Percentiles rank a stretch among this genome's conserved stretches.
These are phyloP conservation scores for Drosophila lacertosa DNA, from an alignment of 1,140 invertebrate species.

Conservation along the genomic window DNA sequence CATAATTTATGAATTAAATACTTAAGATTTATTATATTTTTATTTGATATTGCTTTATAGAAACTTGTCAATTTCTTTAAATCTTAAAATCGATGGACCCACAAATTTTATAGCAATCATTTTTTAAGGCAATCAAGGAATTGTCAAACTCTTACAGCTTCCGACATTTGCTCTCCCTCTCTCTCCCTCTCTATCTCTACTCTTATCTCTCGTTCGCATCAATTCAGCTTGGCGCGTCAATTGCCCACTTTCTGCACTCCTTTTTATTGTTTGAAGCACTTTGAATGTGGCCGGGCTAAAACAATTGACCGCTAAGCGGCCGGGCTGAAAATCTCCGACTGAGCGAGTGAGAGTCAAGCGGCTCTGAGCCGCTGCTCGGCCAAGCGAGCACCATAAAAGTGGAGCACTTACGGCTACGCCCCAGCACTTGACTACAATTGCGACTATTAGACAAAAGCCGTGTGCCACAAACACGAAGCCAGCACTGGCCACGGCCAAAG, in stretches of 20 bases:
- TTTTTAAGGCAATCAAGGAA: too few relatives aligned
- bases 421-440: constrained; percentile 55
- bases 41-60: too few relatives aligned
- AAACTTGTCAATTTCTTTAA: too few relatives aligned
- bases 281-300: constrained; percentile 23
- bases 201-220: neutral
- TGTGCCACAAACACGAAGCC: constrained; percentile 20
- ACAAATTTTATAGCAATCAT: too few relatives aligned
- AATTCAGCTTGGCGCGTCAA: neutral
- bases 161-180: neutral
- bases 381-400: constrained; percentile 32
- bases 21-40: too few relatives aligned
- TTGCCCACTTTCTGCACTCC: neutral
- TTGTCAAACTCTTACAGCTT: neutral
- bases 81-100: too few relatives aligned
- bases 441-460: constrained; percentile 49
- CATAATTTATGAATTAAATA: too few relatives aligned
- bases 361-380: neutral
- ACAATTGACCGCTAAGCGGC: constrained; percentile 49
- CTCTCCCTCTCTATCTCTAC: neutral
- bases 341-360: constrained; percentile 4
- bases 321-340: constrained; percentile 18
- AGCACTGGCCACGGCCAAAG: constrained; percentile 7
- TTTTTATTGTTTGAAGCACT: constrained; percentile 1
- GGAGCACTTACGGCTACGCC: constrained; percentile 35